Conservation (phyloP, 2,113 vertebrate genomes). For the Ophthalmolycus amberensis region DNA sequence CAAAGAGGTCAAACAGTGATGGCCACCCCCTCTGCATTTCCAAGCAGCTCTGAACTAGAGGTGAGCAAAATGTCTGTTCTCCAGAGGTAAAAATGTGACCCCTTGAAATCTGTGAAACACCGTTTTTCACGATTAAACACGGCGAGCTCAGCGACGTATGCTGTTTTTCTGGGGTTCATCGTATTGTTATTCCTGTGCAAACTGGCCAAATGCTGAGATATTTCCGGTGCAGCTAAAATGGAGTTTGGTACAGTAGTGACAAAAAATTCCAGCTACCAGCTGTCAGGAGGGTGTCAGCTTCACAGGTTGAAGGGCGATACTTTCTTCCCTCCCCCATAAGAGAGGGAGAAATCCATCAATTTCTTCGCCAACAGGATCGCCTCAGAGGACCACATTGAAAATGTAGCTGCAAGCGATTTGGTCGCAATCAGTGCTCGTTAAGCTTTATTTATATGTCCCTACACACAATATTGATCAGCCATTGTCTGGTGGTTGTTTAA, state of each 20-base stretch:
- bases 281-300: constrained; percentile 39
- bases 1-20: constrained; percentile 39
- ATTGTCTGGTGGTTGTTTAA: constrained; percentile 30
- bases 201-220: constrained; percentile 19
- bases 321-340: constrained; percentile 1
- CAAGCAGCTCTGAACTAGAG: neutral
- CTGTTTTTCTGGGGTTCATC: neutral
- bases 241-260: constrained; percentile 15
- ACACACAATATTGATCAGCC: constrained; percentile 37
- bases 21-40: constrained; percentile 6
- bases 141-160: neutral
- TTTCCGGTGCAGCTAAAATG: constrained; percentile 16
- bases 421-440: constrained; percentile 9
- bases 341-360: constrained; percentile 11
- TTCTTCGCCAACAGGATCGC: neutral
- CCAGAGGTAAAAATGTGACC: neutral
- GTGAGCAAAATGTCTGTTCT: constrained; percentile 9
- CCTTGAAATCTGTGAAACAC: neutral
- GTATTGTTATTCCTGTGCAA: neutral
- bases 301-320: constrained; percentile 2
- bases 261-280: constrained; percentile 29
- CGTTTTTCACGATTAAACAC: neutral
- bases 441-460: constrained; percentile 41
- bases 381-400: neutral
- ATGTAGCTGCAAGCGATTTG: constrained; percentile 9